Percentiles rank a stretch among this genome's conserved stretches.
These are phyloP conservation scores for Siniperca undulata DNA, from an alignment of 2,797 vertebrate genomes.

Conservation along the genomic window DNA sequence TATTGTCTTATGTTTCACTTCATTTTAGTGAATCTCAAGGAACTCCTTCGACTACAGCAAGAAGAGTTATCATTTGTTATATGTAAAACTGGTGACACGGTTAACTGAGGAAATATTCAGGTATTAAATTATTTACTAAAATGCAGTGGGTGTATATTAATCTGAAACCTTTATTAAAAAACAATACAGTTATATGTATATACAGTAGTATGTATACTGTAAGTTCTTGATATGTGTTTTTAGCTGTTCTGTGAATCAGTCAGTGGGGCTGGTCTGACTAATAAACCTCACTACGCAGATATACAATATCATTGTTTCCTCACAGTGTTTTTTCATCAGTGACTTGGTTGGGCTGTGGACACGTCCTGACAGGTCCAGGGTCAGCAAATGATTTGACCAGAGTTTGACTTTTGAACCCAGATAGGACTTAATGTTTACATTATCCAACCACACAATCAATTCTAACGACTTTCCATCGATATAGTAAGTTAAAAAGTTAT, in stretches of 20 bases:
- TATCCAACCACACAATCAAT: conserved; percentile 16
- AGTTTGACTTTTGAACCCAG: conserved; percentile 36
- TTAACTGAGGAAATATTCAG: background rate
- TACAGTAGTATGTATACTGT: background rate
- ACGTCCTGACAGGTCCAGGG: background rate
- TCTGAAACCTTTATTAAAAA: background rate
- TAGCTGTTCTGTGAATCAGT: background rate
- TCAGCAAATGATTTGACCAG: background rate
- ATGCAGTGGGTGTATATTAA: background rate
- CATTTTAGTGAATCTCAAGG: too few relatives aligned
- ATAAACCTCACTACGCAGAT: background rate
- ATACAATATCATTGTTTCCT: background rate
- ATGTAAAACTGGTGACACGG: background rate
- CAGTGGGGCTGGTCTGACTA: background rate
- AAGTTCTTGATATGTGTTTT: background rate
- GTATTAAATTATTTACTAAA: background rate
- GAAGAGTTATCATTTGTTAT: background rate
- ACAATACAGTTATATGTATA: background rate
- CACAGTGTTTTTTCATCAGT: background rate
- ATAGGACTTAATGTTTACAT: background rate
- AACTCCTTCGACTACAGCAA: background rate
- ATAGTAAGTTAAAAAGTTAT: background rate
- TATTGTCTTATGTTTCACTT: too few relatives aligned
- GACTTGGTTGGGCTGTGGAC: background rate
- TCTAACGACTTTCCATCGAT: background rate